Conservation (phyloP, 2,888 invertebrate genomes). For the Cephus rjabovi region DNA sequence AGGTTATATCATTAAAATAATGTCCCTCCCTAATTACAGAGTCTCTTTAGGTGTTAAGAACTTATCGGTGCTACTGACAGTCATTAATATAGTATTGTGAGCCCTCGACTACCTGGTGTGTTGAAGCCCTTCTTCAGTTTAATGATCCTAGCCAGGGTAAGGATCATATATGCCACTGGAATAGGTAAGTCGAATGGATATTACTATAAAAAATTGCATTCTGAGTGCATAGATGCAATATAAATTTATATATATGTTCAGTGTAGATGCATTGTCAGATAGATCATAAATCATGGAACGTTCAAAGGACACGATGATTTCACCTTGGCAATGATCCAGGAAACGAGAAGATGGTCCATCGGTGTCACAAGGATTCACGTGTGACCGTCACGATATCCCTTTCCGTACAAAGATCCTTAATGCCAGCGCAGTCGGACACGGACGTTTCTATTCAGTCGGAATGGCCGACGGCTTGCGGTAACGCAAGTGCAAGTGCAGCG, state of each 20-base stretch:
- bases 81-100: conserved; percentile 45
- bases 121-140: not conserved
- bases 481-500: not conserved
- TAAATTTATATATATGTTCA: not conserved
- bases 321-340: conserved; percentile 60
- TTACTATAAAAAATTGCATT: not conserved
- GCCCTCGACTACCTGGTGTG: not conserved
- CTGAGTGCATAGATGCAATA: not conserved
- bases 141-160: not conserved
- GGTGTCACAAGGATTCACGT: conserved; percentile 8
- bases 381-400: conserved; percentile 18
- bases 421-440: conserved; percentile 36
- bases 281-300: not conserved
- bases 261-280: not conserved
- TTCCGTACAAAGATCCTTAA: conserved; percentile 32
- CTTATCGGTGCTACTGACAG: conserved; percentile 57
- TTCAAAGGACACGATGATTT: conserved; percentile 45
- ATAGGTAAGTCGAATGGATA: not conserved
- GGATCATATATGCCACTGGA: not conserved
- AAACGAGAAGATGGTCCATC: conserved; percentile 32
- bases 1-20: not conserved
- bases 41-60: conserved; percentile 29
- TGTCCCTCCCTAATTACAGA: not conserved
- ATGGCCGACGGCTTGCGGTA: not conserved
- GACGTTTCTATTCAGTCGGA: conserved; percentile 48